Conservation (phyloP, 2,113 vertebrate species). For the Dunckerocampus dactyliophorus region DNA sequence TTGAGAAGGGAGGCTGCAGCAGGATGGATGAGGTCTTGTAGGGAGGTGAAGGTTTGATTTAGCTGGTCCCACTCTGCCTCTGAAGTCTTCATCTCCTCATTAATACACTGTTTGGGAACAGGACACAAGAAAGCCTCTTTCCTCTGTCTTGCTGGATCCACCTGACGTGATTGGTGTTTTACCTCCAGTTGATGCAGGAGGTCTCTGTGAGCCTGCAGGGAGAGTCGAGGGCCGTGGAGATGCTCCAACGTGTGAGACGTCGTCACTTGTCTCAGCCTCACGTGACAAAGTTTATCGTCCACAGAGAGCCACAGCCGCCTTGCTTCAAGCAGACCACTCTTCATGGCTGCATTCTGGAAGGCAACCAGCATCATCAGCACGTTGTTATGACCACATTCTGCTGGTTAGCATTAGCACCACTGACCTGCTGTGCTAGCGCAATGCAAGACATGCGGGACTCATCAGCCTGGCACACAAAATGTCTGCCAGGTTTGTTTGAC, state of each 20-base stretch:
- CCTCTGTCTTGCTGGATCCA: background rate
- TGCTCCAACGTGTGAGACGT: constrained; percentile 63
- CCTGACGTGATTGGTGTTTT: background rate
- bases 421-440: constrained; percentile 72
- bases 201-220: constrained; percentile 62
- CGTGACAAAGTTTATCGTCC: constrained; percentile 56
- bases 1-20: constrained; percentile 66
- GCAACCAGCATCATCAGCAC: background rate
- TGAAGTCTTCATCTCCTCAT: constrained; percentile 65
- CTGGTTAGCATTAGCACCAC: background rate
- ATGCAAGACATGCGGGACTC: constrained; percentile 54
- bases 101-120: constrained; percentile 69
- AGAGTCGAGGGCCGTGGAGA: constrained; percentile 55
- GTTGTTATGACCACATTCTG: too few species aligned
- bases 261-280: constrained; percentile 53
- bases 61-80: constrained; percentile 75
- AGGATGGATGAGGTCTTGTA: constrained; percentile 68
- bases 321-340: constrained; percentile 48
- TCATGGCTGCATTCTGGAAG: constrained; percentile 68
- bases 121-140: too few species aligned
- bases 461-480: constrained; percentile 30
- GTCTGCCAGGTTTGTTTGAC: constrained; percentile 30
- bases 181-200: constrained; percentile 81
- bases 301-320: constrained; percentile 71
- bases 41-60: constrained; percentile 33